Conservation (phyloP, 2,113 vertebrate genomes). For the Acanthochromis polyacanthus region DNA sequence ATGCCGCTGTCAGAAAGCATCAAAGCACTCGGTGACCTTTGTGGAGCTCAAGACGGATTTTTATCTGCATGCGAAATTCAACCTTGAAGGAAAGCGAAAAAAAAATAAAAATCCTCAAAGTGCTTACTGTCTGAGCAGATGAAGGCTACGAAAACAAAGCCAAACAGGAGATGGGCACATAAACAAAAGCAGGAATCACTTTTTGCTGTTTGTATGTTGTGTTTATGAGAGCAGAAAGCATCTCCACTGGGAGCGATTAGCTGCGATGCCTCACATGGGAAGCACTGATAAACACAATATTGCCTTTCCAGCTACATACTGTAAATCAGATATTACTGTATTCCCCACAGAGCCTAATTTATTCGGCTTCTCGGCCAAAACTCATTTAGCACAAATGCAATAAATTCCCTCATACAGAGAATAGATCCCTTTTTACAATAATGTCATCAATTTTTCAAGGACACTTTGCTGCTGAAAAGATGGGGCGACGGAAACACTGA, state of each 20-base stretch:
- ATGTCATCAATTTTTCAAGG: slow-evolving; percentile 58
- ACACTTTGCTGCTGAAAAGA: slow-evolving; percentile 18
- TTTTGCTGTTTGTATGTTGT: slow-evolving; percentile 31
- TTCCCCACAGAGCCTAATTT: slow-evolving; percentile 56
- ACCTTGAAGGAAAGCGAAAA: slow-evolving; percentile 32
- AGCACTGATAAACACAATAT: slow-evolving; percentile 63
- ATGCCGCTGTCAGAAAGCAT: slow-evolving; percentile 62
- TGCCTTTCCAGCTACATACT: slow-evolving; percentile 51
- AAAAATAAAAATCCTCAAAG: slow-evolving; percentile 7
- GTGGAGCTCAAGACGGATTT: slow-evolving; percentile 51
- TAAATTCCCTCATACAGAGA: slow-evolving; percentile 55
- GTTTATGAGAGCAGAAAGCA: slow-evolving; percentile 47
- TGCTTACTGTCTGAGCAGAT: background rate
- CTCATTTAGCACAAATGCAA: slow-evolving; percentile 59
- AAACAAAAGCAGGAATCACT: slow-evolving; percentile 38
- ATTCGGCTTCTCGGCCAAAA: slow-evolving; percentile 65
- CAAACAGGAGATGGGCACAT: slow-evolving; percentile 34
- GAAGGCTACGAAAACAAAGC: slow-evolving; percentile 18
- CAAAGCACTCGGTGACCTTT: slow-evolving; percentile 72
- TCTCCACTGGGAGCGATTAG: slow-evolving; percentile 50
- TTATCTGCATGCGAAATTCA: slow-evolving; percentile 66
- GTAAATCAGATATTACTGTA: slow-evolving; percentile 57
- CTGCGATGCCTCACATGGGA: slow-evolving; percentile 42
- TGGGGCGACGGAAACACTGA: background rate
- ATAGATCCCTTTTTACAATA: slow-evolving; percentile 38